Conservation (phyloP, 2,797 vertebrate genomes). For the Lateolabrax maculatus region DNA sequence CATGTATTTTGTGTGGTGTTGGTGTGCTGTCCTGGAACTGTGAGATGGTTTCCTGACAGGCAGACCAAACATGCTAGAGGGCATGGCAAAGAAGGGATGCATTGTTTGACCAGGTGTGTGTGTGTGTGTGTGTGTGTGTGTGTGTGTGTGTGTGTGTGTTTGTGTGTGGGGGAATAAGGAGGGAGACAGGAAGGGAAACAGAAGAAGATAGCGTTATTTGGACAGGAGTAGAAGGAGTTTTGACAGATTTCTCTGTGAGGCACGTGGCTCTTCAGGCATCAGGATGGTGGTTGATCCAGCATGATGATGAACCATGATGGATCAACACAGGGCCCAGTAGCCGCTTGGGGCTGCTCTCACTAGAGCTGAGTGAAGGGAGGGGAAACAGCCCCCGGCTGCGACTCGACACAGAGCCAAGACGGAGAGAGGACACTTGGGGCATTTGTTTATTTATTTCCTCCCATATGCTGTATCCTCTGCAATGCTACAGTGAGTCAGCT, state of each 20-base stretch:
- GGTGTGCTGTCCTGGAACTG: constrained; percentile 50
- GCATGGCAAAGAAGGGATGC: constrained; percentile 65
- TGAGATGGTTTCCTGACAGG: constrained; percentile 59
- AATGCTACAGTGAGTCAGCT: constrained; percentile 79
- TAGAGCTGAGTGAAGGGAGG: constrained; percentile 49
- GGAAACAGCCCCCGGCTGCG: constrained; percentile 64
- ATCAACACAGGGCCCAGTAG: constrained; percentile 60
- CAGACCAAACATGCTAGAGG: constrained; percentile 59
- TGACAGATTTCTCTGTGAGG: constrained; percentile 69
- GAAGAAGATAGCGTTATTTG: constrained; percentile 21
- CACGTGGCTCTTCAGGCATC: constrained; percentile 57
- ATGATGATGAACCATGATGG: constrained; percentile 76
- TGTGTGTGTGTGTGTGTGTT: constrained; percentile 16
- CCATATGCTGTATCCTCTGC: constrained; percentile 78
- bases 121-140: constrained; percentile 20
- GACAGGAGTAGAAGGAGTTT: constrained; percentile 41
- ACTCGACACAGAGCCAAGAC: constrained; percentile 68
- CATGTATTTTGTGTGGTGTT: constrained; percentile 4
- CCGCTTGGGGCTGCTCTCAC: constrained; percentile 70
- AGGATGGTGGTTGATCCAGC: constrained; percentile 61
- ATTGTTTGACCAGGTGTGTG: constrained; percentile 70
- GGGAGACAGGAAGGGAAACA: constrained; percentile 3
- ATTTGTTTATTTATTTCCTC: constrained; percentile 81
- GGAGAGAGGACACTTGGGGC: constrained; percentile 74
- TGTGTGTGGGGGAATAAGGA: background rate